These are phyloP conservation scores for Belonocnema kinseyi DNA, from an alignment of 1,140 invertebrate species.

Conservation along the genomic window DNA sequence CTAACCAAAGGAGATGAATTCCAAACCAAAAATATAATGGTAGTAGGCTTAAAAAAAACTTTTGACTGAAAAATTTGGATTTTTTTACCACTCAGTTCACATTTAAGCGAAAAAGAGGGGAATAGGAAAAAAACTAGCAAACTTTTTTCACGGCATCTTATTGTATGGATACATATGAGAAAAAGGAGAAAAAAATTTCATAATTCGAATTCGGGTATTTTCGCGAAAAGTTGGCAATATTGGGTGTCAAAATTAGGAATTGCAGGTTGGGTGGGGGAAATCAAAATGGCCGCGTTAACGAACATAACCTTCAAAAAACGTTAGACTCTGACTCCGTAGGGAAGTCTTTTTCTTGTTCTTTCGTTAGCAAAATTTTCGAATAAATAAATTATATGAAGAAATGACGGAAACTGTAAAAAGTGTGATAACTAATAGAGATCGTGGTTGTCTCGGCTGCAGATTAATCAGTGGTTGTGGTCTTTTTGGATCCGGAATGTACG, in stretches of 20 bases:
- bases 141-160: too few species aligned
- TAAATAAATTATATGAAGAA: neutral
- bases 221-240: neutral
- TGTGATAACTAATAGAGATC: conserved; percentile 57
- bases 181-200: too few species aligned
- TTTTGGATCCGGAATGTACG: conserved; percentile 68
- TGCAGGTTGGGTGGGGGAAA: too few species aligned
- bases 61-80: too few species aligned
- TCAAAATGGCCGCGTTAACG: neutral
- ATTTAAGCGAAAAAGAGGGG: too few species aligned
- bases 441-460: conserved; percentile 69
- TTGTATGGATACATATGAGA: too few species aligned
- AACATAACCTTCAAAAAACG: neutral
- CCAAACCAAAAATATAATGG: too few species aligned
- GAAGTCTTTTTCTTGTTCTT: neutral
- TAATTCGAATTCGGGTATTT: neutral
- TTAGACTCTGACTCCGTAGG: neutral
- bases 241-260: too few species aligned
- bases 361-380: neutral
- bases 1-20: too few species aligned
- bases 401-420: conserved; percentile 49
- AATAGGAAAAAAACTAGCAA: too few species aligned
- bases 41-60: too few species aligned
- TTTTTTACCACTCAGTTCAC: too few species aligned
- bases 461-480: conserved; percentile 68